These are phyloP conservation scores for Papilio machaon DNA, from an alignment of 1,140 invertebrate genomes.

Conservation along the genomic window DNA sequence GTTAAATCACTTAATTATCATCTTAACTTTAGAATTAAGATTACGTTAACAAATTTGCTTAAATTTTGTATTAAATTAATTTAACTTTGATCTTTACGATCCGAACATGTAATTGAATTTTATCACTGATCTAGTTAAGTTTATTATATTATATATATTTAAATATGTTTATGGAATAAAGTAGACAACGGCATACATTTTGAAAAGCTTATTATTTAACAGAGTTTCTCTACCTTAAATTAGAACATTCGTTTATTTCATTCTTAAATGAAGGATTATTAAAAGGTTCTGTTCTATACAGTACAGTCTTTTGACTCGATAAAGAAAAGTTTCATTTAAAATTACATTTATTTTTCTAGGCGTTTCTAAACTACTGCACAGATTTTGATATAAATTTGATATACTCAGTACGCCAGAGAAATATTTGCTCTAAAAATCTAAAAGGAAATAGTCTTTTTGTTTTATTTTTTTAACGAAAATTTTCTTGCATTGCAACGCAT, in stretches of 20 bases:
- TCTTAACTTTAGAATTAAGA: slow-evolving; percentile 1
- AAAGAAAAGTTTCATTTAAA: no score
- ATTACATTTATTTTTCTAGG: no score
- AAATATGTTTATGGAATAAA: not conserved
- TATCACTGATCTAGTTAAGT: not conserved
- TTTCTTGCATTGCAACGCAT: not conserved
- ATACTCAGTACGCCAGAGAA: no score
- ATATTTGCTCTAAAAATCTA: no score
- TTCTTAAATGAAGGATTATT: not conserved
- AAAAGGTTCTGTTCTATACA: no score
- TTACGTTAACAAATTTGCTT: not conserved
- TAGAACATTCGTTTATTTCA: no score
- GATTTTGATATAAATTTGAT: no score
- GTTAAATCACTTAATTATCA: not conserved
- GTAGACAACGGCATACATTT: not conserved
- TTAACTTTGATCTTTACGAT: not conserved
- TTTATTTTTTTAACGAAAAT: no score
- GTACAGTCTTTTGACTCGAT: no score
- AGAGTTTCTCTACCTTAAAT: not conserved
- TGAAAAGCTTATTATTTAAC: not conserved
- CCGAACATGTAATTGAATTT: not conserved
- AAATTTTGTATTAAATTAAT: not conserved
- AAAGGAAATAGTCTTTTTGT: no score
- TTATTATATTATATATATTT: not conserved
- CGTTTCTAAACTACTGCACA: no score